Evolutionary conservation across 2,888 invertebrate species (phyloP).

Genomic region (Melanostoma mellinum): DNA sequence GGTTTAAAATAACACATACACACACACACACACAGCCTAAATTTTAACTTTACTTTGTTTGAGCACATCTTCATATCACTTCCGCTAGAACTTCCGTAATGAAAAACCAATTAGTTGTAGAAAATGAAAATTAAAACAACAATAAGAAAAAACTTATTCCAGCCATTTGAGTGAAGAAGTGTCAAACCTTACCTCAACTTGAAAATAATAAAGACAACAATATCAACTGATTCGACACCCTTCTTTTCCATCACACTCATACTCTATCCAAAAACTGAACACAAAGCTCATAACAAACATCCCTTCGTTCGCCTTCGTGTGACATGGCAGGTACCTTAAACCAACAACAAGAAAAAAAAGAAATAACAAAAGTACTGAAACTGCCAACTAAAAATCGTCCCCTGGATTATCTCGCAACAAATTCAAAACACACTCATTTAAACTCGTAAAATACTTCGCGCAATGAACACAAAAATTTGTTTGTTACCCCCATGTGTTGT

Average conservation of each 20-base stretch:
- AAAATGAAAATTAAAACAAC: slow-evolving; percentile 2
- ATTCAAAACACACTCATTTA: slow-evolving; percentile 48
- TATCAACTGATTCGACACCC: not conserved
- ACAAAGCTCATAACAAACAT: slow-evolving; percentile 43
- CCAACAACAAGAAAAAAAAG: not conserved
- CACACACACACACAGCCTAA: slow-evolving; percentile 11
- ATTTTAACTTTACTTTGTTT: slow-evolving; percentile 12
- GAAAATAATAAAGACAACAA: slow-evolving; percentile 46
- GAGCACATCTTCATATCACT: not conserved
- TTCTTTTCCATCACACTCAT: not conserved
- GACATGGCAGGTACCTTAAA: too few species aligned
- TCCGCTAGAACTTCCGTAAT: slow-evolving; percentile 20
- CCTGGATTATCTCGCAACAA: slow-evolving; percentile 3
- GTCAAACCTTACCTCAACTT: slow-evolving; percentile 34
- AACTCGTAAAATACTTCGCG: slow-evolving; percentile 46
- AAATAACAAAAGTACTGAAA: slow-evolving; percentile 14
- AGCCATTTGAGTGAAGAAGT: slow-evolving; percentile 28
- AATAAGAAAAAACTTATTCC: slow-evolving; percentile 11
- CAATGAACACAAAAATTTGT: slow-evolving; percentile 56
- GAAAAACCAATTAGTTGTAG: slow-evolving; percentile 28
- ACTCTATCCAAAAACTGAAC: not conserved
- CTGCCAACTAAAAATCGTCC: slow-evolving; percentile 31
- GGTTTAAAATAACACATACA: too few species aligned
- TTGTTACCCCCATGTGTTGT: slow-evolving; percentile 42
- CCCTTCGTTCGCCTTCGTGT: slow-evolving; percentile 11